Evolutionary conservation across 2,797 vertebrate species (phyloP).

Genomic region (Siniperca obscura): DNA sequence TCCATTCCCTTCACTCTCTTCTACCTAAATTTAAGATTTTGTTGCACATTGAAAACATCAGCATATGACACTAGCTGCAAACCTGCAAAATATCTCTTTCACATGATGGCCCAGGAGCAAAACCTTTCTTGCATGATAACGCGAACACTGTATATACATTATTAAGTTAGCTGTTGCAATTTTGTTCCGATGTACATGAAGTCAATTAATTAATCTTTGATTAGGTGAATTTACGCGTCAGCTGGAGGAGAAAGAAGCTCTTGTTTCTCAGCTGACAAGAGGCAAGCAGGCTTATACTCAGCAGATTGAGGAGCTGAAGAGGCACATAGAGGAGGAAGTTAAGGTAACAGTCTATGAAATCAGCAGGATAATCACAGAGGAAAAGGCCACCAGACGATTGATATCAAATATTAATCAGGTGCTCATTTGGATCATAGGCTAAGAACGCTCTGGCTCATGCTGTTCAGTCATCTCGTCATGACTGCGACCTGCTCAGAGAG

Average conservation of each 20-base stretch:
- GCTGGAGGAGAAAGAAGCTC: conserved; percentile 88
- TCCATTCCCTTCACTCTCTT: neutral
- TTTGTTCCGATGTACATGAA: neutral
- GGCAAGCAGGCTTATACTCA: conserved; percentile 86
- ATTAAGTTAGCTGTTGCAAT: neutral
- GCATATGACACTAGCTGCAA: neutral
- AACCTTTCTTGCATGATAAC: neutral
- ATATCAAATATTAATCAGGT: too few relatives aligned
- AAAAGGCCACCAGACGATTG: too few relatives aligned
- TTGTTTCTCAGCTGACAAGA: conserved; percentile 87
- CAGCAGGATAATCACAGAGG: too few relatives aligned
- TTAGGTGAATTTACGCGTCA: conserved; percentile 89
- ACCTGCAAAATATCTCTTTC: neutral
- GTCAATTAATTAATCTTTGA: conserved; percentile 11
- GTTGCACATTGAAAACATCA: neutral
- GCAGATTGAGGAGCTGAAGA: conserved; percentile 88
- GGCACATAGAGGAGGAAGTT: conserved; percentile 89
- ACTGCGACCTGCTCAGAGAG: conserved; percentile 88
- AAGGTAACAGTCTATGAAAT: too few relatives aligned
- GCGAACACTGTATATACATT: neutral
- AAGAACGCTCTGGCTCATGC: conserved; percentile 88
- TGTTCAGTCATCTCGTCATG: conserved; percentile 85
- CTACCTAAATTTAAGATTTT: neutral
- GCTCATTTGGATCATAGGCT: too few relatives aligned
- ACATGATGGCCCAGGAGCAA: neutral